Percentiles rank a stretch among this genome's conserved stretches.
phyloP scores from a whole-genome alignment of 2,888 invertebrate species.

The Eupelmus urozonus region DNA sequence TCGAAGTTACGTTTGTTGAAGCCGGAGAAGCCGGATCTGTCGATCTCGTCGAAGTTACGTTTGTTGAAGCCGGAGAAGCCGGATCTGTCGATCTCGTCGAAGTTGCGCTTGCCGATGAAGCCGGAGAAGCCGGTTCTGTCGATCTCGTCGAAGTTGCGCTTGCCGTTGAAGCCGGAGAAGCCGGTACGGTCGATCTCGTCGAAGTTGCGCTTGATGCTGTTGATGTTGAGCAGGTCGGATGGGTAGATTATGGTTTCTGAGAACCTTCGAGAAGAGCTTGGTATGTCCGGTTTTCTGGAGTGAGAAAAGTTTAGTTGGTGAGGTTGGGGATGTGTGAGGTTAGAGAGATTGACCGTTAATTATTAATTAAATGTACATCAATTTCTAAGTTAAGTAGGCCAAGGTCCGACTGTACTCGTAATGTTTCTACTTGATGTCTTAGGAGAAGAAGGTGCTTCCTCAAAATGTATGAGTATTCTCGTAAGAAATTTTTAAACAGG shows the following conservation, averaged over 20 bases:
- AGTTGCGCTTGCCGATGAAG: conserved; percentile 78
- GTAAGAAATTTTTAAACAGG: no score
- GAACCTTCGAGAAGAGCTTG: not conserved
- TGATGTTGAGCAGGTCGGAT: conserved; percentile 20
- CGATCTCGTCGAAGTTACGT: conserved; percentile 82
- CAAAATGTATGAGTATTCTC: no score
- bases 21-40: conserved; percentile 79
- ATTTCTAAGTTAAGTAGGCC: no score
- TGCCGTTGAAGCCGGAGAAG: conserved; percentile 75
- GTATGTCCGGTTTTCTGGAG: conserved; percentile 27
- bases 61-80: conserved; percentile 79
- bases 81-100: conserved; percentile 82
- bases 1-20: conserved; percentile 81
- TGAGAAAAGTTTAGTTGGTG: no score
- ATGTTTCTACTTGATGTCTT: no score
- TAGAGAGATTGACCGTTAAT: no score
- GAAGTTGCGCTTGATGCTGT: conserved; percentile 73
- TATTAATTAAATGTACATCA: no score
- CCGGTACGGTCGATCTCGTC: conserved; percentile 78
- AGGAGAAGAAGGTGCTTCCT: no score
- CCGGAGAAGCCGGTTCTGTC: conserved; percentile 79
- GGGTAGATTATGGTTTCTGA: conserved; percentile 47
- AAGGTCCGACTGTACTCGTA: no score
- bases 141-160: conserved; percentile 83
- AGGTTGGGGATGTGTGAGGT: no score